Base-by-base conservation (phyloP, 2,797 vertebrate genomes). In the Parauchenoglanis ngamensis region DNA sequence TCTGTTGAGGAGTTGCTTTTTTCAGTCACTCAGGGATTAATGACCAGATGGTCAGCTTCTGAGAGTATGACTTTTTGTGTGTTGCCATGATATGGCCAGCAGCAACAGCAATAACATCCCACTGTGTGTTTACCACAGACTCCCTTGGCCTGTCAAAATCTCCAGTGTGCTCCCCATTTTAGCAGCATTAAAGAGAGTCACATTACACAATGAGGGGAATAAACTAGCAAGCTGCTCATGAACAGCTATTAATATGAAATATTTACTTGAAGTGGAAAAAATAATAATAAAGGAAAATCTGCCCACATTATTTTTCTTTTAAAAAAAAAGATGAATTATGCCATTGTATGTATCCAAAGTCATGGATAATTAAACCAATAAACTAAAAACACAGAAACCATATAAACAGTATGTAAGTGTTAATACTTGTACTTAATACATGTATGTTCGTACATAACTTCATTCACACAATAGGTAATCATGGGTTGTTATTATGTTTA, bases 41-140 rank as follows among this genome's bases (percentile, higher is more conserved):
- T 95, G 94, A 94, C 94, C 94, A 96, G 94, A 96, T 95, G 95
- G 95, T 94, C 94, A 94, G 92, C 91, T 93, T 93, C 94, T 94
- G 93, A 92, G 93, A 94, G 83, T 87, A 92, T 91, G 92, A 92
- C 92, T 94, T 93, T 92, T 95, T 94, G 91, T 93, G 92, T 95
- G 94, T 93, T 90, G 83, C 85, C 73, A 61, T 85, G 83, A 88
- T 90, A 89, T 90, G 90, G 79, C 68, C 85, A 85, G 83, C 87
- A 52, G 88, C 78, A 87, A 85, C 80, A 90, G 87, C 88, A 90
- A 89, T 87, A 89, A 88, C 87, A 88, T 90, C 86, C 72, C 82
- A 88, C 73, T 59, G 80, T 19, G 28, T 83, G 87, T 86, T 87
- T 85, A 87, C 87, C 63, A 15, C 65, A 52, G 82, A 78, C 81